Conservation (phyloP, 2,797 vertebrate genomes). For the Enteromius treurensis region DNA sequence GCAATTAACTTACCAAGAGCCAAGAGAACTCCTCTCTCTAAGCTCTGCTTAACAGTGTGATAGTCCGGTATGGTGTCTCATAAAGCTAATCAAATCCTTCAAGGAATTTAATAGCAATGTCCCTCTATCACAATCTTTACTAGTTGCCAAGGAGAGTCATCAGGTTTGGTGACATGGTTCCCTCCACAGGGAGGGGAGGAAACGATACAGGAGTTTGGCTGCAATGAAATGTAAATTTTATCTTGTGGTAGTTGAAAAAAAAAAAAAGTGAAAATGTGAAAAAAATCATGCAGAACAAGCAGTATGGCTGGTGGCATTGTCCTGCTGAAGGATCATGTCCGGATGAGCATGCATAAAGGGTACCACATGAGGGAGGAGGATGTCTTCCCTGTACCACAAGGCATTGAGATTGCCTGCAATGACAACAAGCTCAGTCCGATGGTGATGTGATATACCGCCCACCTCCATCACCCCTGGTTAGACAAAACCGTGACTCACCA, state of each 20-base stretch:
- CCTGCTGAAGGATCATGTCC: too few species aligned
- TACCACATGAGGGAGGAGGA: too few species aligned
- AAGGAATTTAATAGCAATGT: conserved; percentile 68
- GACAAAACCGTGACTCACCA: too few species aligned
- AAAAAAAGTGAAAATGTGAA: too few species aligned
- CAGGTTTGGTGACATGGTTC: conserved; percentile 66
- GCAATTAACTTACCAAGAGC: conserved; percentile 69
- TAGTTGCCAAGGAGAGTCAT: conserved; percentile 64
- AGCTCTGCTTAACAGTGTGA: conserved; percentile 67
- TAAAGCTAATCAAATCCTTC: conserved; percentile 71
- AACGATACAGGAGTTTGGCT: not conserved
- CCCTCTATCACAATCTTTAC: conserved; percentile 59
- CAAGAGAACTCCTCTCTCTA: conserved; percentile 62
- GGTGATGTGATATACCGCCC: too few species aligned
- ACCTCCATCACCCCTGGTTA: too few species aligned
- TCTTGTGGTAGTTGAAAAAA: not conserved
- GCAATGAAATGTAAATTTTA: not conserved
- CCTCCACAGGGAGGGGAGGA: conserved; percentile 47
- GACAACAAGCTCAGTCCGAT: too few species aligned
- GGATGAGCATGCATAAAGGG: too few species aligned
- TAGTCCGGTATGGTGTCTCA: conserved; percentile 68
- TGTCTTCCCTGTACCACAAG: too few species aligned
- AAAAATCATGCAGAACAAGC: too few species aligned
- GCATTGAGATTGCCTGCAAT: too few species aligned
- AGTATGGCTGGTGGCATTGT: too few species aligned